Evolutionary conservation across 2,113 vertebrate species (phyloP), one percentile per base, ranked within the genome.

Genomic region (Motacilla tschutschensis): DNA sequence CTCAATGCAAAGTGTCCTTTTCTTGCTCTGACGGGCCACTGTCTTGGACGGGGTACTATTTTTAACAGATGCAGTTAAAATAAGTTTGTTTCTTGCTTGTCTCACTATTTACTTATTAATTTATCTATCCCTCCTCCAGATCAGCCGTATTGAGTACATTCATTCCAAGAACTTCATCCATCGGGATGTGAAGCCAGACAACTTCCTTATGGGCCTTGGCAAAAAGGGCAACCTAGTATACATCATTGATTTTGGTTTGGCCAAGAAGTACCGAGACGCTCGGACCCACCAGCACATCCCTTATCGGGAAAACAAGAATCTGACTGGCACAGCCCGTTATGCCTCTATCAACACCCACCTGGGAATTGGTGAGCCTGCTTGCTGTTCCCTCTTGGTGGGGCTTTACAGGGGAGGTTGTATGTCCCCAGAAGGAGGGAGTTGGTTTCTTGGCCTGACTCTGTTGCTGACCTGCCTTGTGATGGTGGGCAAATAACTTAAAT

Each of bases 91-190:
- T 83, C 46, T 72, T 8, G 4, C 16, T 59, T 79, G 18, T 47
- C 35, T 86, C 15, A 4, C 35, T 83, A 18, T 22, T 58, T 76
- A 25, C 5, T 50, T 76, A 20, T 5, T 10, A 65, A 21, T 48
- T 21, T 77, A 26, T 66, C 48, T 50, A 16, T 67, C 8, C 7
- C 5, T 13, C 1, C 31, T 89, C 60, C 90, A 99, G 99, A 99
- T 99, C 89, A 99, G 98, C 93, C 98, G 99, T 80, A 99, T 99
- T 15, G 98, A 99, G 95, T 99, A 99, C 88, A 99, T 99, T 96
- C 99, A 99, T 97, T 99, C 99, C 89, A 99, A 99, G 97, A 99
- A 99, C 89, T 99, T 99, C 96, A 99, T 99, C 93, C 99, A 99
- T 93, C 97, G 99, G 44, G 99, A 99, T 38, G 98, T 99, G 62